Conservation (phyloP, 1,140 invertebrate species). For the Saccostrea echinata region DNA sequence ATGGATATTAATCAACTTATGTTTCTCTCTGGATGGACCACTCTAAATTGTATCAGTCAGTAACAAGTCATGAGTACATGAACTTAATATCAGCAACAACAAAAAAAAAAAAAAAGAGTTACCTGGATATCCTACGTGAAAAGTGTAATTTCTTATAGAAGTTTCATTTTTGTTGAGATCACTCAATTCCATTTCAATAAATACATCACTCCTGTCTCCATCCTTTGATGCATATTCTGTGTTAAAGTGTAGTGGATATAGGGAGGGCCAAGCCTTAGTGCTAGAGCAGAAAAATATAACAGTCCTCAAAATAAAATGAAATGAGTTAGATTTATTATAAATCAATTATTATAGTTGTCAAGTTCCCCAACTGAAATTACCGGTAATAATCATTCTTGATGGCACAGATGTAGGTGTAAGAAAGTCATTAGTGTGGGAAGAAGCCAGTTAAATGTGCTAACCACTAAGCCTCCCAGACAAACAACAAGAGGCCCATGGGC, state of each 20-base stretch:
- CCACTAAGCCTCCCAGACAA: no score
- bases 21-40: no score
- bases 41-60: background rate
- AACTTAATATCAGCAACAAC: background rate
- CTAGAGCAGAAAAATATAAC: background rate
- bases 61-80: background rate
- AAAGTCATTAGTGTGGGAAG: no score
- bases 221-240: slow-evolving; percentile 22
- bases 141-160: background rate
- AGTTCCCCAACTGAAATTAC: no score
- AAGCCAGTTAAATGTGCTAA: no score
- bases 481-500: no score
- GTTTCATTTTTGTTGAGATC: background rate
- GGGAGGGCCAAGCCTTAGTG: slow-evolving; percentile 22
- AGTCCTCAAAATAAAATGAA: background rate
- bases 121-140: slow-evolving; percentile 26
- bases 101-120: background rate
- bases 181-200: background rate
- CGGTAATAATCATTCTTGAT: no score
- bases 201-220: slow-evolving; percentile 5
- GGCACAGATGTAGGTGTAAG: no score
- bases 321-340: no score
- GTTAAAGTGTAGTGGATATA: slow-evolving; percentile 47
- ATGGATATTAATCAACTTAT: no score
- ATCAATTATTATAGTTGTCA: no score